Conservation (phyloP, 2,797 vertebrate species). For the Neosilurus mollespiculum region DNA sequence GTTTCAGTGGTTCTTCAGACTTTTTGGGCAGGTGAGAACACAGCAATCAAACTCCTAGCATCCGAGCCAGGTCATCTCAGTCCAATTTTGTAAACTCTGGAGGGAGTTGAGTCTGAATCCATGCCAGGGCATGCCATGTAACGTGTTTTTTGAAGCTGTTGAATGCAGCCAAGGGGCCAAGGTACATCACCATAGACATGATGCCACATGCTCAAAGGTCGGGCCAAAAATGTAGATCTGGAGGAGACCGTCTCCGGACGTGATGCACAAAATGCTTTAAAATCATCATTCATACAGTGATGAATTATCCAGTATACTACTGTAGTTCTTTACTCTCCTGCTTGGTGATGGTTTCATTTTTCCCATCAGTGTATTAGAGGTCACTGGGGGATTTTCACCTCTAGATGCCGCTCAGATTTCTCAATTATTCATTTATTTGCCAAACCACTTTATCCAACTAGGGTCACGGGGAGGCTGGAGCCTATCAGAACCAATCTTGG, state of each 20-base stretch:
- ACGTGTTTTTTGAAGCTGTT: no score
- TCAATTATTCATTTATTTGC: no score
- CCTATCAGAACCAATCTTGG: no score
- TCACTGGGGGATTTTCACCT: not conserved
- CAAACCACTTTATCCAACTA: no score
- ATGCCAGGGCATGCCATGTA: not conserved
- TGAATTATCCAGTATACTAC: not conserved
- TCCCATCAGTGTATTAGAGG: not conserved
- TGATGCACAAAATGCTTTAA: not conserved
- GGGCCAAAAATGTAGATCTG: not conserved
- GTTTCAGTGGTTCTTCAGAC: not conserved
- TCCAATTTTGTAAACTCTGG: no score
- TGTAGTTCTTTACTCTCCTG: not conserved
- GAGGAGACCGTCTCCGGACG: not conserved
- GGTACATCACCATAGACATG: not conserved
- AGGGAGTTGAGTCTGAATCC: not conserved
- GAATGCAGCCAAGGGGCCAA: not conserved
- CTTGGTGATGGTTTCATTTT: not conserved
- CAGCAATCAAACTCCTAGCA: not conserved
- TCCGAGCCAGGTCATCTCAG: not conserved
- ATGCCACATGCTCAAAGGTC: not conserved
- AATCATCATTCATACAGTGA: not conserved
- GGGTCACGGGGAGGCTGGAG: no score
- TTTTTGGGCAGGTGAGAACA: not conserved
- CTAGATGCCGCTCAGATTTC: not conserved